Conservation (phyloP, 2,797 vertebrate species). For the Sciurus carolinensis region DNA sequence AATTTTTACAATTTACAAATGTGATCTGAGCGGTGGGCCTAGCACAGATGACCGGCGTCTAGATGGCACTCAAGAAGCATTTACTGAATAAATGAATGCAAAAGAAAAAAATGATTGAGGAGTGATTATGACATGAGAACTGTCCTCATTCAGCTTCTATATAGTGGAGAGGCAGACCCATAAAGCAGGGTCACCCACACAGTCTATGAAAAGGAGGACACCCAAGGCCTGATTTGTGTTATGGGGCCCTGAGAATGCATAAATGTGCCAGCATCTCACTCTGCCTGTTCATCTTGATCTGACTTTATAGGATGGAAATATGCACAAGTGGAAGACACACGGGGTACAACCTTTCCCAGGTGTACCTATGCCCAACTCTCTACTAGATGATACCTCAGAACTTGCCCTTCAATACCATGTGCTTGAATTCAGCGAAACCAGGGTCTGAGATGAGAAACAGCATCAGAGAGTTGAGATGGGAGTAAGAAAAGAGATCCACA, state of each 20-base stretch:
- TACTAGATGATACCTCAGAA: neutral
- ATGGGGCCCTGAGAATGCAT: rapidly evolving
- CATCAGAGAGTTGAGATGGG: neutral
- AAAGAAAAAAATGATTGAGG: neutral
- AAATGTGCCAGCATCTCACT: too few species aligned
- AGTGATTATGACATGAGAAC: neutral
- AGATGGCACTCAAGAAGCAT: neutral
- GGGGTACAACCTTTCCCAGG: neutral
- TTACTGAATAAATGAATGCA: neutral
- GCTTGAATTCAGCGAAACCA: conserved; percentile 7
- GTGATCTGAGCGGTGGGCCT: neutral
- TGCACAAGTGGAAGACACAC: neutral
- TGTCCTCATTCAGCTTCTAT: neutral
- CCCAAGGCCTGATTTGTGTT: neutral
- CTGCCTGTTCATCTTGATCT: neutral
- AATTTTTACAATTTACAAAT: neutral
- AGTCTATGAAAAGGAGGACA: neutral
- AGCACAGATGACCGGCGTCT: neutral
- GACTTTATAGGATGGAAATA: neutral
- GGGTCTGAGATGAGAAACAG: neutral
- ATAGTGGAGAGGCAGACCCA: neutral
- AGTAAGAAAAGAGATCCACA: neutral
- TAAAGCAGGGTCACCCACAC: too few species aligned
- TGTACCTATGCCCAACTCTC: neutral
- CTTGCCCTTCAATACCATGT: neutral